A percentile compares a stretch with the other conserved stretches of the same genome.
Conservation (phyloP, 2,888 invertebrate species). For the Agrochola lychnidis region DNA sequence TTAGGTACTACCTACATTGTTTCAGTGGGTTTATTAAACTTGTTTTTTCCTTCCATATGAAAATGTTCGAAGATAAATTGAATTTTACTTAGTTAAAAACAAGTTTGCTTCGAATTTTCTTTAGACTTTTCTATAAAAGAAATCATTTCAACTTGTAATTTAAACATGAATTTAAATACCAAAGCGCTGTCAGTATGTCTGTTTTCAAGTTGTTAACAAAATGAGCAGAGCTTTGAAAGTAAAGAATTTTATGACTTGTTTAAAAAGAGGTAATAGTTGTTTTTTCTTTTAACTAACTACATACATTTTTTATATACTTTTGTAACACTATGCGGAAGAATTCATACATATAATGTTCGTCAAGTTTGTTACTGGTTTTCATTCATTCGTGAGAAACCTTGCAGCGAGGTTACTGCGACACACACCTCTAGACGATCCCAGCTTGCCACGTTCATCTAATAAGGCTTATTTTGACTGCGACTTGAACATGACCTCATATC, state of each 20-base stretch:
- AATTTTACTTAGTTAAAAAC: neutral
- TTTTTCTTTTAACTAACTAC: neutral
- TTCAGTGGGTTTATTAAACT: neutral
- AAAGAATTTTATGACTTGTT: neutral
- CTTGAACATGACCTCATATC: conserved; percentile 62
- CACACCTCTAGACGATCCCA: conserved; percentile 66
- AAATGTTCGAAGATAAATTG: neutral
- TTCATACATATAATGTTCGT: neutral
- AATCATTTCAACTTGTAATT: neutral
- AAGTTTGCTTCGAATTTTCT: neutral
- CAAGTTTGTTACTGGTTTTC: conserved; percentile 35
- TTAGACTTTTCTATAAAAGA: neutral
- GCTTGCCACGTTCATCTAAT: conserved; percentile 49
- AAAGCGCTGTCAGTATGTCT: too few relatives aligned
- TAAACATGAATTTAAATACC: neutral
- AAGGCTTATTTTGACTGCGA: conserved; percentile 70
- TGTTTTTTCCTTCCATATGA: neutral
- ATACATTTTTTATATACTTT: neutral
- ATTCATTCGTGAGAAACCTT: conserved; percentile 57
- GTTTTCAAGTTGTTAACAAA: neutral
- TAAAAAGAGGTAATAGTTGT: neutral
- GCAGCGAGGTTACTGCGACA: conserved; percentile 65
- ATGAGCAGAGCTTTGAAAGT: too few relatives aligned
- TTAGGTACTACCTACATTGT: neutral
- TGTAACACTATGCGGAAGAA: conserved; percentile 3